Conservation (phyloP, 2,113 vertebrate species). For the Lichenostomus cassidix region DNA sequence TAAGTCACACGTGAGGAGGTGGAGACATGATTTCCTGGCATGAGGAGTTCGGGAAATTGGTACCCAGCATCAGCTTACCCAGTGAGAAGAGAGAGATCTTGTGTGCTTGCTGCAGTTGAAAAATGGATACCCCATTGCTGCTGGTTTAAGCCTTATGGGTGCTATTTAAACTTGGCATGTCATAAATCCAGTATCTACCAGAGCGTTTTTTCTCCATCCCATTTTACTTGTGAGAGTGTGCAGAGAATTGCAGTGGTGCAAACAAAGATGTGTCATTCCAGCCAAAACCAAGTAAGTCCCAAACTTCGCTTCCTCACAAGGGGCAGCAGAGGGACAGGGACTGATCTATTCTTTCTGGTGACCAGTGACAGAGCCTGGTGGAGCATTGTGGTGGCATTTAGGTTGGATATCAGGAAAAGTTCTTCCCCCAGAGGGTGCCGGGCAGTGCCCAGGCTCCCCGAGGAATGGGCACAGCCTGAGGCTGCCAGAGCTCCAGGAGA, state of each 20-base stretch:
- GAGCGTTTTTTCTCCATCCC: conserved; percentile 31
- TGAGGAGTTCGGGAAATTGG: neutral
- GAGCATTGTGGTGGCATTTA: neutral
- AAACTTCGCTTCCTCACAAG: neutral
- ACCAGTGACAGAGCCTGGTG: neutral
- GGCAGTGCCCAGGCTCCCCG: neutral
- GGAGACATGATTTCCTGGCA: neutral
- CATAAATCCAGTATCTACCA: conserved; percentile 68
- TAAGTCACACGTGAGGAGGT: neutral
- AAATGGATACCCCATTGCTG: conserved; percentile 55
- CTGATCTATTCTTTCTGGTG: neutral
- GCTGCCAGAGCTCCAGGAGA: neutral
- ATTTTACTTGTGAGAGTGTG: conserved; percentile 32
- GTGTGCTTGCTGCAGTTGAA: conserved; percentile 23
- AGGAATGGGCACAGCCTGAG: rapidly evolving
- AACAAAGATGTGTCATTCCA: neutral
- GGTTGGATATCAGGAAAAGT: rapidly evolving
- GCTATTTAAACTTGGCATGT: conserved; percentile 74
- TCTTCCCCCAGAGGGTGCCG: neutral
- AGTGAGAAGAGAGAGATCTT: neutral
- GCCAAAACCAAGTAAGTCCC: neutral
- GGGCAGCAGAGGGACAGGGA: neutral
- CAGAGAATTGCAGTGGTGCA: neutral
- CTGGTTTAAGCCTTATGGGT: conserved; percentile 56
- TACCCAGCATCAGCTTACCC: neutral